Base-by-base conservation (phyloP, 1,140 invertebrate genomes). In the Aphelenchoides besseyi region DNA sequence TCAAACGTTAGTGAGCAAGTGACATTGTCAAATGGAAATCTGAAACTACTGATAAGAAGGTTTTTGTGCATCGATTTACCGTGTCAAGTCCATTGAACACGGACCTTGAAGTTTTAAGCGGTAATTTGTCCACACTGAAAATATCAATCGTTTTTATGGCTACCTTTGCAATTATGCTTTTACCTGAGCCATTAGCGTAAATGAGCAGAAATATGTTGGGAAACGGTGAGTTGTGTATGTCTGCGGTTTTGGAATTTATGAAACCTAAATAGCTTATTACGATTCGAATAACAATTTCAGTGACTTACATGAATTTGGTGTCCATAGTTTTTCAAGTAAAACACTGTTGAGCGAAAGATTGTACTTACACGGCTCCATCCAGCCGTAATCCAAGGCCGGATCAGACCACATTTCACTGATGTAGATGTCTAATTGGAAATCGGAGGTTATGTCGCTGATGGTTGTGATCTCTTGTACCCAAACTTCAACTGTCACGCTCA, bases 391-490 rank as follows among this genome's bases (percentile, higher is more conserved):
- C 3, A 81, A 62, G 5, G 79, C 76, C 2, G 79, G 79, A 57
- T 83, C 80, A 2, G 78, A 36, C 82, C 82, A 83, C 73, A 82
- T 81, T 63, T 83, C 82, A 36, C 64, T 73, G 36, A 83, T 85
- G 73, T 83, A 83, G 53, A 83, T 83, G 37, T 83, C 82, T 18
- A 83, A 69, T 78, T 82, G 74, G 66, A 83, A 83, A 70, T 83
- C 82, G 16, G 74, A 77, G 2, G 82, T 83, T 8, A 83, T 83
- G 68, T 83, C 82, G 2, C 68, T 73, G 30, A 83, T 85, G 18
- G 82, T 85, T 9, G 82, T 83, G 55, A 83, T 83, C 59, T 83
- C 82, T 41, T 83, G 82, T 16, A 83, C 82, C 82, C 82, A 83
- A 18, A 83, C 80, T 57, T 82, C 77, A 5, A 81, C 76, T 16